Percentiles rank a stretch among this genome's conserved stretches.
phyloP scores from a whole-genome alignment of 2,113 vertebrate species.

The Phainopepla nitens region DNA sequence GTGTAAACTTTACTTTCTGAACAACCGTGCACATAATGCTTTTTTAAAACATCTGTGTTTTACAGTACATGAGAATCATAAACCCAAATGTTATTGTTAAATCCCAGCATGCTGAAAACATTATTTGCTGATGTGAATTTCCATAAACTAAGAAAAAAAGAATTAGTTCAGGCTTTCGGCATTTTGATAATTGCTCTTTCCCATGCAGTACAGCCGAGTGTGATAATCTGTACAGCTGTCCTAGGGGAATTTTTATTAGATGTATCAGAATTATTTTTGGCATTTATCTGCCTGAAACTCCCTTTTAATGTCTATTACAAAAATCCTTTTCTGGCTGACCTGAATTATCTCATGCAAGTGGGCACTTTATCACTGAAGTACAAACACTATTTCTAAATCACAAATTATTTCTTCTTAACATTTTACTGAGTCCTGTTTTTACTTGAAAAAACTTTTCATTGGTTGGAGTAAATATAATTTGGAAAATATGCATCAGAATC shows the following conservation, averaged over 20 bases:
- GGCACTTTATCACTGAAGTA: background rate
- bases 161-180: background rate
- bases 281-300: slow-evolving; percentile 9
- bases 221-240: background rate
- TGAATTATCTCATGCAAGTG: background rate
- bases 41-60: background rate
- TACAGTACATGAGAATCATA: background rate
- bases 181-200: slow-evolving; percentile 19
- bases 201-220: background rate
- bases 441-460: background rate
- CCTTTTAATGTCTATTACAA: background rate
- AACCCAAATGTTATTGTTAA: slow-evolving; percentile 1
- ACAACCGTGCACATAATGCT: background rate
- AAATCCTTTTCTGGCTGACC: slow-evolving; percentile 38
- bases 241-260: slow-evolving; percentile 13
- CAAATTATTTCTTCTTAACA: background rate
- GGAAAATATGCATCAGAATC: background rate
- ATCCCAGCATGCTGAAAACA: background rate
- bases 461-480: background rate
- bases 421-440: background rate
- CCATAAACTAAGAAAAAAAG: background rate
- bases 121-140: slow-evolving; percentile 13
- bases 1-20: background rate
- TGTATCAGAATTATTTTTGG: slow-evolving; percentile 56
- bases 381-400: background rate